Percentiles rank a stretch among this genome's conserved stretches.
phyloP scores from a whole-genome alignment of 1,140 invertebrate species.

The Phocides pigmalion region DNA sequence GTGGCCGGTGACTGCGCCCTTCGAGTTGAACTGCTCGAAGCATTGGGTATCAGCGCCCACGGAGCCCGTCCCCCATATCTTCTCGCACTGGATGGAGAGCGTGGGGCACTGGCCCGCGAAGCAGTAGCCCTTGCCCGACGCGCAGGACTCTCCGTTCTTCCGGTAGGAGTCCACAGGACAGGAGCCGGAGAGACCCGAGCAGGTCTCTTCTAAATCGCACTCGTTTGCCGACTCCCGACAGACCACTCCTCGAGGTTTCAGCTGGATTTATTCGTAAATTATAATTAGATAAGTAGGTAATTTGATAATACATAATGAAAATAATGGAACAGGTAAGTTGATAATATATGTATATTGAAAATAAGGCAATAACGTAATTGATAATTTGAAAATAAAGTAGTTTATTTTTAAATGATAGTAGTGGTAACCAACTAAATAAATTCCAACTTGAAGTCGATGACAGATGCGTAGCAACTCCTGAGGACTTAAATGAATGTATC shows the following conservation, averaged over 20 bases:
- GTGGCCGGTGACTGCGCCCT: constrained; percentile 96
- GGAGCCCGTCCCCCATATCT: constrained; percentile 95
- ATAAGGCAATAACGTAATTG: too few relatives aligned
- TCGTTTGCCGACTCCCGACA: constrained; percentile 94
- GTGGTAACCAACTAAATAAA: too few relatives aligned
- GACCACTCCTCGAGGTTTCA: constrained; percentile 89
- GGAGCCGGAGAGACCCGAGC: constrained; percentile 92
- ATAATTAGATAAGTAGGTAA: too few relatives aligned
- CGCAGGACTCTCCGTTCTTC: constrained; percentile 95
- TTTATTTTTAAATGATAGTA: too few relatives aligned
- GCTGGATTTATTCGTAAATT: constrained; percentile 83
- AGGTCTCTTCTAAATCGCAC: constrained; percentile 97
- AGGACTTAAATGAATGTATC: too few relatives aligned
- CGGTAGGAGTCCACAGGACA: constrained; percentile 95
- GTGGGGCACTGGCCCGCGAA: constrained; percentile 96
- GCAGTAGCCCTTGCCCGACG: constrained; percentile 90
- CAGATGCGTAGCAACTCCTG: too few relatives aligned
- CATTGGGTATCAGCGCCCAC: constrained; percentile 92
- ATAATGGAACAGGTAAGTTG: too few relatives aligned
- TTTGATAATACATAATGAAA: too few relatives aligned
- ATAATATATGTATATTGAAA: too few relatives aligned
- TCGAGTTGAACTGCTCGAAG: constrained; percentile 96
- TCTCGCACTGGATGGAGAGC: constrained; percentile 92
- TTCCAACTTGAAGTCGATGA: too few relatives aligned
- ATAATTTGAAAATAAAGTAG: too few relatives aligned